Evolutionary conservation across 2,113 vertebrate species (phyloP), one percentile per base, ranked within the genome.

Genomic region (Microcebus murinus): DNA sequence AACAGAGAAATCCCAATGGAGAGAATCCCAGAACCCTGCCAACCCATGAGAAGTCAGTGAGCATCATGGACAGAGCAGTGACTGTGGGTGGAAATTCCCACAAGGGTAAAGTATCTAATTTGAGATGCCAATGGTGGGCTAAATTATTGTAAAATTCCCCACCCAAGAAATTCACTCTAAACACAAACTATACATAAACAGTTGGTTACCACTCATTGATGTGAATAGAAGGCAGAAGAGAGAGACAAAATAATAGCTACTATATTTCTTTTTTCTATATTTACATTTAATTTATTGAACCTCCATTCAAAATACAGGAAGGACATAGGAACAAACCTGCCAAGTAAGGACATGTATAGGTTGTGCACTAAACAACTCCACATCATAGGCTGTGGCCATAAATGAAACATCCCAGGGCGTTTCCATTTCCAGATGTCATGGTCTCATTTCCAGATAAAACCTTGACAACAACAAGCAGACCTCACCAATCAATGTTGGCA

Each of bases 281-380:
- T 87, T 84, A 87, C 55, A 23, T 80, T 93, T 92, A 81, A 52
- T n/a, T 89, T 87, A 81, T 91, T 91, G 96, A 87, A 59, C 52
- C 36, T 94, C 55, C 8, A 70, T 23, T 21, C 71, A 89, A 95
- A 91, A 85, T 45, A 80, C 6, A 81, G 34, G 86, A 52, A 52
- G 39, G 34, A 55, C 71, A 55, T 0, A 91, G 34, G 27, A 48
- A 15, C 13, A 92, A 25, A 10, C 14, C 52, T 65, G 70, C 68
- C 68, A 42, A 4, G 3, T 65, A 79, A 79, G 31, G 52, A 82
- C 45, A 50, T 61, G 0, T 63, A 27, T 61, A 90, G 59, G 48
- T 9, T 67, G 11, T 80, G 3, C 14, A 73, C 3, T 34, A 55
- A 93, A 70, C 48, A 96, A 52, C 29, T 67, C 70, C 63, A 70